Base-by-base conservation (phyloP, 1,140 invertebrate species). In the Cryptotermes secundus region DNA sequence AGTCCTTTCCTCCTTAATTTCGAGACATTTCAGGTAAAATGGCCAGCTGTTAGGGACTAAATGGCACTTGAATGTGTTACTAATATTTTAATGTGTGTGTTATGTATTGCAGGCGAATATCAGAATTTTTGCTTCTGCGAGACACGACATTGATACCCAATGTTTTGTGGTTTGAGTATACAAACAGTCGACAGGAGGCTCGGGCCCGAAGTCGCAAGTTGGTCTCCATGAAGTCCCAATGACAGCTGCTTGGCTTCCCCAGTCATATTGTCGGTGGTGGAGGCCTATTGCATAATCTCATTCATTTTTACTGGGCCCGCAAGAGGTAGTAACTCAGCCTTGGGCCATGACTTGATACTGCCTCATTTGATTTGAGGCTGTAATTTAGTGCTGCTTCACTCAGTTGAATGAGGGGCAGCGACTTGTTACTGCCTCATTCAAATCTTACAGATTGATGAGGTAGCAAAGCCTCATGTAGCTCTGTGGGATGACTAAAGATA, bases 91-190 rank as follows among this genome's bases (percentile, higher is more conserved):
- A 49, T 49, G 12, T 49, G 45, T 49, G 16, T 26, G 86, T 81
- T 85, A 84, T 88, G 89, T 84, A 88, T 91, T 93, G 80, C 89
- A 97, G 96, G 94, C 95, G 93, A 90, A 91, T 97, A 87, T 96
- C 96, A 84, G 97, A 98, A 91, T 93, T 96, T 88, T 89, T 98
- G 85, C 93, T 98, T 90, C 90, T 98, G 85, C 91, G 97, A 86
- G 97, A 98, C 87, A 97, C 96, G 80, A 97, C 97, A 14, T 90
- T 98, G 42, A 98, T 98, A 89, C 97, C 97, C 24, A 98, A 98
- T 89, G 95, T 98, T 14, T 89, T 98, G 84, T 98, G 97, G 96
- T 98, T 98, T 89, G 97, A 98, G 88, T 98, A 98, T 88, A 97
- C 96, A n/a, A 96, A 94, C 83, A 94, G 95, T 82, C 90, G 96